Base-by-base conservation (phyloP, 2,888 invertebrate genomes). In the Athetis lepigone region DNA sequence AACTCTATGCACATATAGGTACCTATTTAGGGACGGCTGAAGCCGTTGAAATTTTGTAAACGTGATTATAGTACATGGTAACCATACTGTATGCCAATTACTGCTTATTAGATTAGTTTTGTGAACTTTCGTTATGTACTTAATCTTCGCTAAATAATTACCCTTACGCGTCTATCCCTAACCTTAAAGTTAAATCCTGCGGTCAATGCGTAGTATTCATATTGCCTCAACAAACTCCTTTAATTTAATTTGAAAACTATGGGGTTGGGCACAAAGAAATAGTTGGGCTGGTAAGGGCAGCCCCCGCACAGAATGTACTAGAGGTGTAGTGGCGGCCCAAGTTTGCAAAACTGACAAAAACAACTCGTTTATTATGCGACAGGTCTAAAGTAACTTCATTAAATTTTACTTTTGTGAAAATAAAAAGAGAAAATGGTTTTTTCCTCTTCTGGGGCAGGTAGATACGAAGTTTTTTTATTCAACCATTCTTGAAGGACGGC, bases 181-280 rank as follows among this genome's bases (percentile, higher is more conserved):
- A 65, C 65, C 74, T 66, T 72, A 66, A 79, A 81, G 77, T 77
- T 65, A 66, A 72, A 77, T 74, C 68, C 68, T 73, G 80, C 61
- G 80, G 82, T 79, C 77, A 72, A 63, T 64, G 71, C 65, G 51
- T 73, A 82, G 60, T 78, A 82, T 77, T 76, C 77, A 69, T 78
- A 75, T 63, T 78, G 75, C 68, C 79, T 81, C 76, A 73, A 78
- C 77, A 77, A 85, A 84, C 80, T 81, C 73, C 79, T 85, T 82
- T 85, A 89, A 90, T 87, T 90, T 90, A 90, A 91, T 91, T 90
- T 88, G 86, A 86, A 89, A 92, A 91, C 90, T 92, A 90, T 90
- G 87, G 85, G 88, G 86, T 80, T 71, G 79, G 78, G 84, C 77
- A 86, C 90, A 90, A 91, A 90, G 90, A 92, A 92, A 92, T 92